phyloP scores from a whole-genome alignment of 2,113 vertebrate genomes.

The Oreochromis niloticus region DNA sequence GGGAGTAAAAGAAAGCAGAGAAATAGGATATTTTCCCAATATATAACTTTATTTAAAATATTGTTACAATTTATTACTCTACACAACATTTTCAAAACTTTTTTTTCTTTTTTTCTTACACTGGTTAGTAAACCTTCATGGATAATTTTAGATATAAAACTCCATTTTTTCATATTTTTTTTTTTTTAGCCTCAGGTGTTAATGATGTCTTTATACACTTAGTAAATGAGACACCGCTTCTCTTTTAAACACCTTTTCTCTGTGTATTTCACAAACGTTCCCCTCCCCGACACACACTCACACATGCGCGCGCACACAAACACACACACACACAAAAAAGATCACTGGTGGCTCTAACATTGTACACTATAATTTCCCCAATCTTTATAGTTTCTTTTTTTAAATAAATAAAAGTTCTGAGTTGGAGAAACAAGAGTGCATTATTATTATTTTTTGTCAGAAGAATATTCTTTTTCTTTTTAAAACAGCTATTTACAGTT shows the following conservation, averaged over 20 bases:
- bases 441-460: slow-evolving; percentile 36
- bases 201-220: slow-evolving; percentile 43
- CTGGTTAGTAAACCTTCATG: slow-evolving; percentile 71
- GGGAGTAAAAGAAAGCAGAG: slow-evolving; percentile 6
- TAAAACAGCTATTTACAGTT: slow-evolving; percentile 65
- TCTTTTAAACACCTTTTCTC: slow-evolving; percentile 19
- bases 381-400: slow-evolving; percentile 7
- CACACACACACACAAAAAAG: background rate
- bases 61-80: slow-evolving; percentile 77
- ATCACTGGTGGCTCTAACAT: slow-evolving; percentile 8
- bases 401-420: slow-evolving; percentile 69
- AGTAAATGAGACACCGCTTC: slow-evolving; percentile 36
- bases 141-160: slow-evolving; percentile 71
- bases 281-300: background rate
- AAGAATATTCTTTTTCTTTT: slow-evolving; percentile 47
- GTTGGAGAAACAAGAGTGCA: slow-evolving; percentile 65
- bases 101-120: slow-evolving; percentile 41
- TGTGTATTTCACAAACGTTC: background rate
- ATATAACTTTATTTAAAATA: slow-evolving; percentile 80
- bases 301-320: background rate
- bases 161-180: background rate
- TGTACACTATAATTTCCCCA: slow-evolving; percentile 38
- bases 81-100: slow-evolving; percentile 70
- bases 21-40: slow-evolving; percentile 43
- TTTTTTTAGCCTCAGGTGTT: slow-evolving; percentile 45